phyloP scores from a whole-genome alignment of 2,797 vertebrate species.

The Sebastes hubbsi region DNA sequence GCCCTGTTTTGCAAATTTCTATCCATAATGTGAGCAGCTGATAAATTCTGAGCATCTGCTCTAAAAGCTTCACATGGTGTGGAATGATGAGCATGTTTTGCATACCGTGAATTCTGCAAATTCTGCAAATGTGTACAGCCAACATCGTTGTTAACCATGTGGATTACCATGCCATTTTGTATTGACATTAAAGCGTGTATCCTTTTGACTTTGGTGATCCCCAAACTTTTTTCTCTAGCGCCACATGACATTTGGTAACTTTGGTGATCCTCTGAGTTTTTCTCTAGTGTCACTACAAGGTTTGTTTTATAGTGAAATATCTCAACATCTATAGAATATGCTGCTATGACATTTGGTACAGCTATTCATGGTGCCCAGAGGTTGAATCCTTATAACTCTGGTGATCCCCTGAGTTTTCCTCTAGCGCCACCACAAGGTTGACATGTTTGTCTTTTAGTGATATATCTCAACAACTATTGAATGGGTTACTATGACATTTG shows the following conservation, averaged over 20 bases:
- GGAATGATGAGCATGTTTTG: background rate
- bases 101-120: background rate
- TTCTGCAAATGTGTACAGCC: background rate
- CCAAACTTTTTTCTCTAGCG: background rate
- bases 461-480: no score
- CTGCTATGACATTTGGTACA: no score
- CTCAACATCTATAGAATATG: no score
- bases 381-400: no score
- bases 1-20: background rate
- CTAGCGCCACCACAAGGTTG: no score
- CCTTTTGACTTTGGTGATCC: background rate
- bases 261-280: no score
- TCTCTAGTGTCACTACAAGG: no score
- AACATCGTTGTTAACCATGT: background rate
- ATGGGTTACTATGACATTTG: no score
- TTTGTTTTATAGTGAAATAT: no score
- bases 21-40: background rate
- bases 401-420: no score
- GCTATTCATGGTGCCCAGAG: no score
- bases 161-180: background rate
- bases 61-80: background rate
- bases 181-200: background rate
- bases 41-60: background rate
- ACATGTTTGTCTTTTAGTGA: no score
- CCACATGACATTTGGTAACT: background rate